phyloP scores from a whole-genome alignment of 2,113 vertebrate genomes.

The Panthera tigris region DNA sequence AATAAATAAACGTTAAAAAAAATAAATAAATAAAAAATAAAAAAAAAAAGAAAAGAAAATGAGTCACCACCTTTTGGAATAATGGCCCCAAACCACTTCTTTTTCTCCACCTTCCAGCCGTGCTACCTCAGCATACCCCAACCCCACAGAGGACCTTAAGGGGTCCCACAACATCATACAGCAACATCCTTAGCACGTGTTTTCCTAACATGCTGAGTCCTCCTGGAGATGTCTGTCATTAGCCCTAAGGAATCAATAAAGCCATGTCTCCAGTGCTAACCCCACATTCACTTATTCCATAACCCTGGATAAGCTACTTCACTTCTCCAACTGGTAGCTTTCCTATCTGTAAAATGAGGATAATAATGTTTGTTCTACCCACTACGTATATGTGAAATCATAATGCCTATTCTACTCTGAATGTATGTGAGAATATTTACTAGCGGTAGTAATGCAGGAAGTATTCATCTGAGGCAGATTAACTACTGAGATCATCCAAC shows the following conservation, averaged over 20 bases:
- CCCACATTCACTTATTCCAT: neutral
- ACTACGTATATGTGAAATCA: neutral
- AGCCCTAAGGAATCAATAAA: neutral
- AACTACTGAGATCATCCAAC: neutral
- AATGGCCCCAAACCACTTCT: neutral
- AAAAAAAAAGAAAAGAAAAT: neutral
- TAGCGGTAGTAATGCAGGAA: neutral
- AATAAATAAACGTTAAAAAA: too few species aligned
- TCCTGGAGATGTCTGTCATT: neutral
- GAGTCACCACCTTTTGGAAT: neutral
- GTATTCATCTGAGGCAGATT: neutral
- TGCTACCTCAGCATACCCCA: neutral
- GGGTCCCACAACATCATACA: neutral
- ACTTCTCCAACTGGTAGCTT: neutral
- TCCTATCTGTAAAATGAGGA: neutral
- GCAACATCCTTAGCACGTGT: neutral
- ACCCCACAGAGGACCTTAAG: neutral
- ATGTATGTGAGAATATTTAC: neutral
- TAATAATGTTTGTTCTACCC: neutral
- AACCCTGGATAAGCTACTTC: neutral
- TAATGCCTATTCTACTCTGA: neutral
- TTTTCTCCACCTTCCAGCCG: neutral
- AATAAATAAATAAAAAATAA: too few species aligned
- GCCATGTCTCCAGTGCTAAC: neutral
- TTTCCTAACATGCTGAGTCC: neutral